Evolutionary conservation across 2,797 vertebrate genomes (phyloP).

Genomic region (Oryzias sinensis): DNA sequence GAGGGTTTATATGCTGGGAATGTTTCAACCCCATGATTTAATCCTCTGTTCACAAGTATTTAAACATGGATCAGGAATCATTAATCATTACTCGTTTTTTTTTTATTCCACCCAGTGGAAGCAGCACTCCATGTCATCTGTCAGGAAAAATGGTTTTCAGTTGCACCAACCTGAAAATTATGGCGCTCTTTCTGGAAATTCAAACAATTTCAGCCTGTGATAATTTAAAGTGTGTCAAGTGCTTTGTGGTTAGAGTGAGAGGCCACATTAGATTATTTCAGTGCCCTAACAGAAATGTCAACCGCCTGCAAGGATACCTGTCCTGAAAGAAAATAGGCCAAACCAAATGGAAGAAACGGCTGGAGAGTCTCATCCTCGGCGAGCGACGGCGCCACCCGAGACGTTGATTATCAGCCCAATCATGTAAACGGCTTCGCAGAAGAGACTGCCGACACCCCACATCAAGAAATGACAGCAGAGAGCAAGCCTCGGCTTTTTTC

Average conservation of each 20-base stretch:
- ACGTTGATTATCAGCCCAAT: constrained; percentile 54
- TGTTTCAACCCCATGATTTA: too few species aligned
- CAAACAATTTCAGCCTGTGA: constrained; percentile 24
- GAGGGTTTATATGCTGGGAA: too few species aligned
- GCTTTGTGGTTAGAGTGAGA: constrained; percentile 20
- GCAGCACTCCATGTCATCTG: constrained; percentile 11
- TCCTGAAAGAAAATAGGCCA: constrained; percentile 12
- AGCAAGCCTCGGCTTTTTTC: background rate
- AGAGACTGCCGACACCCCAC: constrained; percentile 22
- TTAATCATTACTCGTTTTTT: background rate
- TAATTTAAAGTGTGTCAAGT: constrained; percentile 23
- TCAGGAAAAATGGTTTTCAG: constrained; percentile 23
- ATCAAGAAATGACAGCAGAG: constrained; percentile 13
- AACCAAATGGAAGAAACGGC: constrained; percentile 3
- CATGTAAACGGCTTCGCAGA: constrained; percentile 44
- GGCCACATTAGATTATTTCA: constrained; percentile 25
- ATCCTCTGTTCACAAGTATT: too few species aligned
- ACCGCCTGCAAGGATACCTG: constrained; percentile 7
- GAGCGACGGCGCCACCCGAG: constrained; percentile 38
- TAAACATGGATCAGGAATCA: too few species aligned
- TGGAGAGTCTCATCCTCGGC: constrained; percentile 15
- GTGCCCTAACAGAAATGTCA: constrained; percentile 4
- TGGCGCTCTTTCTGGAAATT: constrained; percentile 14
- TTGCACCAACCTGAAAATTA: constrained; percentile 13
- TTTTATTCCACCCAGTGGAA: background rate